Conservation (phyloP, 1,140 invertebrate genomes). For the Aphis gossypii region DNA sequence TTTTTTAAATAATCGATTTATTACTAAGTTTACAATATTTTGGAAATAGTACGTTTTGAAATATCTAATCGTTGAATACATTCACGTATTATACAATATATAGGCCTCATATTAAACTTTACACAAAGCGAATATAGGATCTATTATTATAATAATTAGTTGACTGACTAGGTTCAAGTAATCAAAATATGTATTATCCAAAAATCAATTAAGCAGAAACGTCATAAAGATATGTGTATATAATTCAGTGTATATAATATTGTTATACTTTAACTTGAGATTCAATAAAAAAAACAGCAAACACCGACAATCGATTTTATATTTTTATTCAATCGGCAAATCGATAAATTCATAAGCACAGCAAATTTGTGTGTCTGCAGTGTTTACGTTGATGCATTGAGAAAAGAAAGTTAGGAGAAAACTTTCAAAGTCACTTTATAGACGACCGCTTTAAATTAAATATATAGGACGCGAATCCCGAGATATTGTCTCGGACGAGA, state of each 20-base stretch:
- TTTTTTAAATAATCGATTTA: no score
- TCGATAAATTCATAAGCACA: background rate
- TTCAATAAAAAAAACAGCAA: background rate
- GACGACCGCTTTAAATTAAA: background rate
- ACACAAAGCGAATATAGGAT: background rate
- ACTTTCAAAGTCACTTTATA: background rate
- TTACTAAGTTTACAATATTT: no score
- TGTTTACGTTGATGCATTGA: background rate
- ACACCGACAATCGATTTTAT: background rate
- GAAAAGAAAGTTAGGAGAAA: background rate
- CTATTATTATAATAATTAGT: background rate
- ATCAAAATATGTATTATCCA: background rate
- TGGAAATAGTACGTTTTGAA: no score
- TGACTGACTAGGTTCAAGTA: background rate
- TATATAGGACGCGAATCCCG: background rate
- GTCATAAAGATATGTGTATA: background rate
- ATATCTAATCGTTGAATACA: background rate
- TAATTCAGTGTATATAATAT: background rate
- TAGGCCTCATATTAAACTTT: background rate
- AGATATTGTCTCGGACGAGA: background rate
- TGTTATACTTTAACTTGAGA: background rate
- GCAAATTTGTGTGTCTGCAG: background rate
- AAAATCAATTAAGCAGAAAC: background rate
- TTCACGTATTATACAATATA: background rate
- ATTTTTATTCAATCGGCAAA: background rate